A percentile compares a stretch with the other conserved stretches of the same genome.
These are phyloP conservation scores for Sclerurus mexicanus DNA, from an alignment of 2,113 vertebrate species.

Conservation along the genomic window DNA sequence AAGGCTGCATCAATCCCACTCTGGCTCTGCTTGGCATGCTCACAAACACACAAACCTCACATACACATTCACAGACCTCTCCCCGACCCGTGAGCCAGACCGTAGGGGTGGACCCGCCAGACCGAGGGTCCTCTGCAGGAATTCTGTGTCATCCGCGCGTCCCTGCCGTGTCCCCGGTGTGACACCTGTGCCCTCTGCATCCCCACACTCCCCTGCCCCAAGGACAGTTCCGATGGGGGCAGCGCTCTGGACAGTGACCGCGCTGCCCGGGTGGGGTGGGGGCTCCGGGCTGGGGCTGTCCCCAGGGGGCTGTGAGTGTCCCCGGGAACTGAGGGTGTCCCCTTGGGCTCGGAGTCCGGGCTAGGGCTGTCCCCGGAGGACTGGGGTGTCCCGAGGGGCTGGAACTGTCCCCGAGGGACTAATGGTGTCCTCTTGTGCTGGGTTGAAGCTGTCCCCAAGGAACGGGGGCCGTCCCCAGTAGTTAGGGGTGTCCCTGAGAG, in stretches of 20 bases:
- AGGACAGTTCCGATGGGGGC: rapidly evolving
- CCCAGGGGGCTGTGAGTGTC: neutral
- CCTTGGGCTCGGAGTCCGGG: too few species aligned
- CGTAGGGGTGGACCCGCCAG: neutral
- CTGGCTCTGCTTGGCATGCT: neutral
- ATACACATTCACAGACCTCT: neutral
- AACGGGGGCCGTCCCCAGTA: too few species aligned
- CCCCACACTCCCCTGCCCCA: neutral
- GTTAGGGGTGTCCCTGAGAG: too few species aligned
- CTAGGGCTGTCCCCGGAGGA: rapidly evolving
- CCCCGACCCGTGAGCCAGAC: neutral
- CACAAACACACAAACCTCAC: too few species aligned
- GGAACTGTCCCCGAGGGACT: neutral
- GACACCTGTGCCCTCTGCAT: neutral
- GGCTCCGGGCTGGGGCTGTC: neutral
- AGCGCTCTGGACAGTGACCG: neutral
- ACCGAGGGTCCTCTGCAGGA: neutral
- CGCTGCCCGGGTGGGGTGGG: rapidly evolving
- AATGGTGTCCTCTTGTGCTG: too few species aligned
- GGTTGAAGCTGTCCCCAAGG: too few species aligned
- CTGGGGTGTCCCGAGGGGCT: neutral
- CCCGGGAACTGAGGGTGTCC: too few species aligned
- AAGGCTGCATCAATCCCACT: neutral
- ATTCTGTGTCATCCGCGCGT: constrained; percentile 23
- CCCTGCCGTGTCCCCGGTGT: too few species aligned